Percentiles rank a stretch among this genome's conserved stretches.
These are phyloP conservation scores for Sarcophaga caerulescens DNA, from an alignment of 2,888 invertebrate species.

Conservation along the genomic window DNA sequence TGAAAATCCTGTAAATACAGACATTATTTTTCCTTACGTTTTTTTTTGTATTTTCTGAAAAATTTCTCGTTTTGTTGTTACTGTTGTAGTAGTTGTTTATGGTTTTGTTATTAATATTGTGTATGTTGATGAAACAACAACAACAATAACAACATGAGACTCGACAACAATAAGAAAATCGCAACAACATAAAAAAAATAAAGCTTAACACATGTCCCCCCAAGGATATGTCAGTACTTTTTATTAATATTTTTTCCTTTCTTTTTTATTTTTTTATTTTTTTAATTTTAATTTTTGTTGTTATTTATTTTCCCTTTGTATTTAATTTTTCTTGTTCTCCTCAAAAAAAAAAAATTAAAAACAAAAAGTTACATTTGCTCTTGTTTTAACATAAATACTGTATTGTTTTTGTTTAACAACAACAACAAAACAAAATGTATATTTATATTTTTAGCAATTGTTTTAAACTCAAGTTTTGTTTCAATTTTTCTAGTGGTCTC, in stretches of 20 bases:
- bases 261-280: slow-evolving; percentile 5
- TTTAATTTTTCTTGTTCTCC: too few species aligned
- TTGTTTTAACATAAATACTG: neutral
- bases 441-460: neutral
- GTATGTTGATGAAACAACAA: slow-evolving; percentile 43
- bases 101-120: slow-evolving; percentile 1
- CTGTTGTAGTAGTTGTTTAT: slow-evolving; percentile 28
- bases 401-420: neutral
- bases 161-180: neutral
- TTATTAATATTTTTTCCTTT: slow-evolving; percentile 24
- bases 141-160: slow-evolving; percentile 4
- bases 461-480: neutral
- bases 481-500: neutral
- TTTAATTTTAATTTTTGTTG: slow-evolving; percentile 10
- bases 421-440: neutral
- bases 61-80: neutral
- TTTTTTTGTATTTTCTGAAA: neutral
- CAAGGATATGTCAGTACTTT: slow-evolving; percentile 56
- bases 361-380: too few species aligned
- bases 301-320: neutral
- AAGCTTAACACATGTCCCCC: slow-evolving; percentile 59
- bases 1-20: slow-evolving; percentile 28
- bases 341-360: too few species aligned
- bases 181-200: slow-evolving; percentile 2
- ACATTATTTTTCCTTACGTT: slow-evolving; percentile 17